Base-by-base conservation (phyloP, 1,140 invertebrate genomes). In the Habropoda laboriosa region DNA sequence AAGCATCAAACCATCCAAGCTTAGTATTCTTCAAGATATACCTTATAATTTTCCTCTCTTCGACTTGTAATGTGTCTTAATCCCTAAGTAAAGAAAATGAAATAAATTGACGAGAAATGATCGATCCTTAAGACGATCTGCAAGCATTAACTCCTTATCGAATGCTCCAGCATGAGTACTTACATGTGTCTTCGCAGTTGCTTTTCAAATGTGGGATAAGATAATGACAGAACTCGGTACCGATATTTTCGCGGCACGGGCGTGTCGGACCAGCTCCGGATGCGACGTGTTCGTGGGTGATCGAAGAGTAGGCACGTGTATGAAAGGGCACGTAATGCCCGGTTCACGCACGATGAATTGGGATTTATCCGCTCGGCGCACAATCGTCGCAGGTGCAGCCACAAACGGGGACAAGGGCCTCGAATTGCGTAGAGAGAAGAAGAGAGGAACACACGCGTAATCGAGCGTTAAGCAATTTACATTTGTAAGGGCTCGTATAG, bases 341-440 rank as follows among this genome's bases (percentile, higher is more conserved):
- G 13, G 42, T 81, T 40, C 72, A 5, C 35, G 57, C 72, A 42
- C 76, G 66, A 77, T 84, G 53, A 85, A 84, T 83, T 84, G 47
- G 82, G 72, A 74, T 49, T 51, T 67, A 80, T 80, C 32, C 68
- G 51, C 63, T 58, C 47, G 45, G 45, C 60, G 71, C 53, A 85
- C 77, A 86, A 86, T 85, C 80, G 75, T 60, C 55, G 67, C 84
- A 86, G 83, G 84, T 86, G 84, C 84, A 86, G 84, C 74, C 47
- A 21, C 24, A 74, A 85, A 85, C 55, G 82, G 45, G 83, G 63
- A 85, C 83, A 70, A 85, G 83, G 79, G 82, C 57, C 78, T 53
- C 24, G 24, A 81, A 68, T 85, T 72, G 78, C 64, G 32, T 83
- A 67, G 6, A 67, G 27, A 58, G 77, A 47, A 45, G 32, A 80